phyloP scores from a whole-genome alignment of 2,797 vertebrate species.

The Hemibagrus guttatus region DNA sequence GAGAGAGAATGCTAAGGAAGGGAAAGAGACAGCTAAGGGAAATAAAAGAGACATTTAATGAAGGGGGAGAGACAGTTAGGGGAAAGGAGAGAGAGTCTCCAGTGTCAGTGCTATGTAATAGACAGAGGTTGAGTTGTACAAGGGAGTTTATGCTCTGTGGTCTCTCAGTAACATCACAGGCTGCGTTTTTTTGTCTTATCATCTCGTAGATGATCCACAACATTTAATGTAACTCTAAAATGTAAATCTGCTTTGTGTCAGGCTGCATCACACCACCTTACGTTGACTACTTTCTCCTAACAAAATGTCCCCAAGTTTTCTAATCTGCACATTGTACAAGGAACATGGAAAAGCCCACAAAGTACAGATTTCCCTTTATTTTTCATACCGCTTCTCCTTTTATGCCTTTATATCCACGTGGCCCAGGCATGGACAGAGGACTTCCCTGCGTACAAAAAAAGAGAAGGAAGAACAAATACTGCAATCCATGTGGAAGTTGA shows the following conservation, averaged over 20 bases:
- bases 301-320: not conserved
- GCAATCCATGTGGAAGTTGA: not conserved
- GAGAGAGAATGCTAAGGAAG: no score
- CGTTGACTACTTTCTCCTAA: not conserved
- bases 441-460: constrained; percentile 74
- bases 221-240: not conserved
- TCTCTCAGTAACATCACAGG: not conserved
- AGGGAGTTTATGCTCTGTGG: not conserved
- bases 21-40: no score
- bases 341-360: not conserved
- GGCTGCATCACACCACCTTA: not conserved
- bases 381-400: constrained; percentile 83
- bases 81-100: not conserved
- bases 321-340: not conserved
- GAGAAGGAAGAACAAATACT: not conserved
- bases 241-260: not conserved
- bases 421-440: constrained; percentile 75
- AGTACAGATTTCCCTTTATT: not conserved
- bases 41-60: no score
- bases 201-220: not conserved
- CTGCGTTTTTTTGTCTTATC: not conserved
- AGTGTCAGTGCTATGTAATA: not conserved
- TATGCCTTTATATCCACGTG: constrained; percentile 84
- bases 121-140: not conserved
- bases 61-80: not conserved